Base-by-base conservation (phyloP, 2,113 vertebrate genomes). In the Sander lucioperca region DNA sequence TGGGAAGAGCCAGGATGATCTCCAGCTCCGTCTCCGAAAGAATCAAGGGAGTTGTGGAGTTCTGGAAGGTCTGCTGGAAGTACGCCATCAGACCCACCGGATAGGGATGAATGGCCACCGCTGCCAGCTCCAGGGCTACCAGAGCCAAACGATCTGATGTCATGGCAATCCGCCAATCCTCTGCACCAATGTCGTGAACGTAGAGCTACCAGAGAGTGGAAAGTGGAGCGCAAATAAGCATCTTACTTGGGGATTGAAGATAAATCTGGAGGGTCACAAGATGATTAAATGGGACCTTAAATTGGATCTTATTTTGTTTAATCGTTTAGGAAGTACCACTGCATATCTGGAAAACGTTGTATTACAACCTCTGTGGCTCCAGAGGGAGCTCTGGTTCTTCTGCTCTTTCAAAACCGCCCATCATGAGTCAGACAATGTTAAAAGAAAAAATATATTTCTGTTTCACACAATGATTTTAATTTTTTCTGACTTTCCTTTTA, bases 101-200 rank as follows among this genome's bases (percentile, higher is more conserved):
- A 51, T 97, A 96, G 0, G 98, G 98, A 85, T 99, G 98, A 54
- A 99, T 96, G 90, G 97, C 97, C 7, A 95, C 97, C 51, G 96
- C 95, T 0, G 95, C 67, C 92, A 99, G 94, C 95, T 99, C 97
- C 94, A 99, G 91, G 1, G 94, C 93, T 16, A 99, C 97, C 91
- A 97, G 96, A 79, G 97, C 93, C 81, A 98, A 84, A 0, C 98
- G 96, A 90, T 97, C 96, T 0, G 94, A 96, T 0, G 98, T 99
- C 97, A 99, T 96, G 86, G 97, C 97, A 27, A 98, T 97, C 51
- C 97, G 95, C 98, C 98, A 99, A 89, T 99, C 98, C 23, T 97
- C 97, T 0, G 97, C 97, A 0, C 97, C 97, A 0, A 97, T 98
- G 84, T 99, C 97, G 82, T 98, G 97, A 94, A 98, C 96, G 90